Conservation (phyloP, 2,888 invertebrate genomes). For the Sminthurides aquaticus region DNA sequence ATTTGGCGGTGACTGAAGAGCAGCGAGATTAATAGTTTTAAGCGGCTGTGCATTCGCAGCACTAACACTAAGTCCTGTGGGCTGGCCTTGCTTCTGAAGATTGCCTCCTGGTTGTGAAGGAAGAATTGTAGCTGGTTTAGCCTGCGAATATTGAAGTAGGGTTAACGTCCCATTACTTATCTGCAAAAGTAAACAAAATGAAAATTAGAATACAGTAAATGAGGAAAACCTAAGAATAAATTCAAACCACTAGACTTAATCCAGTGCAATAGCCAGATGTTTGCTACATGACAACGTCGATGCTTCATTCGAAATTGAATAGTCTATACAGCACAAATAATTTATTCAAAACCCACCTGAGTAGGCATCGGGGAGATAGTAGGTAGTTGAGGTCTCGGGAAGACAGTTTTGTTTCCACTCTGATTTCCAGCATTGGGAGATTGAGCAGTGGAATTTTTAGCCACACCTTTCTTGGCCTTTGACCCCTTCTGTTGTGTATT, state of each 20-base stretch:
- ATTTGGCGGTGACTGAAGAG: constrained; percentile 37
- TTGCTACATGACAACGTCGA: too few relatives aligned
- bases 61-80: constrained; percentile 26
- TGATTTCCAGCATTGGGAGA: not conserved
- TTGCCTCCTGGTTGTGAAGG: constrained; percentile 21
- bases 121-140: constrained; percentile 22
- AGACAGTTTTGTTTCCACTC: constrained; percentile 13
- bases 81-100: constrained; percentile 27
- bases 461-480: constrained; percentile 7
- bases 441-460: constrained; percentile 2
- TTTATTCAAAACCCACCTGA: constrained; percentile 17
- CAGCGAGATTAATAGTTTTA: constrained; percentile 42
- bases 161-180: constrained; percentile 23
- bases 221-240: constrained; percentile 1
- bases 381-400: constrained; percentile 14
- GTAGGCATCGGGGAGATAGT: constrained; percentile 16
- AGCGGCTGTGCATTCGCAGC: constrained; percentile 29
- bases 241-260: constrained; percentile 7
- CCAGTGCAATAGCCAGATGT: too few relatives aligned
- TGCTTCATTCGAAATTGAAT: too few relatives aligned
- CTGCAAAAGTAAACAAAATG: too few relatives aligned
- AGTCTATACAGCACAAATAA: too few relatives aligned
- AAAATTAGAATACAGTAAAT: too few relatives aligned
- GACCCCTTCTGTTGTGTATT: constrained; percentile 6
- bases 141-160: constrained; percentile 22